Conservation (phyloP, 2,113 vertebrate species). For the Lonchura striata region DNA sequence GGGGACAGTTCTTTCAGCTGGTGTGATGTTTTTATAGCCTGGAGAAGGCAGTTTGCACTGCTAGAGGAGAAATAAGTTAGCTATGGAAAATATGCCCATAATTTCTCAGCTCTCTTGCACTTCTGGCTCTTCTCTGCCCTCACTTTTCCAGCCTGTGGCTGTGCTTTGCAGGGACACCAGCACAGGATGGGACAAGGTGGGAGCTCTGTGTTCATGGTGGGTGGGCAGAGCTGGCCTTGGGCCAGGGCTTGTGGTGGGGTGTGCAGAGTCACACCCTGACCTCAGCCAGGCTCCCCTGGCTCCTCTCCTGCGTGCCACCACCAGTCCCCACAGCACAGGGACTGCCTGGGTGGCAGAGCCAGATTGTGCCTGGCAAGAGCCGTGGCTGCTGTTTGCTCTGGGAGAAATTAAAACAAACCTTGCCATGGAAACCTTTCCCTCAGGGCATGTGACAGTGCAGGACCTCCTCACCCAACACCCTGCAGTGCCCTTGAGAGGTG, state of each 20-base stretch:
- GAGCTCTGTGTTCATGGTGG: not conserved
- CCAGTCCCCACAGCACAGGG: not conserved
- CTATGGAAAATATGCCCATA: fast-evolving
- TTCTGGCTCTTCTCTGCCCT: not conserved
- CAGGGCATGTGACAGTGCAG: not conserved
- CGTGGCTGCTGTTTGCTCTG: conserved; percentile 27
- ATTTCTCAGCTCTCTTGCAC: not conserved
- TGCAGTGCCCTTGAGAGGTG: not conserved
- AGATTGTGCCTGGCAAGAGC: not conserved
- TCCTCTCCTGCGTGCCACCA: not conserved
- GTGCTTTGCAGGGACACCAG: not conserved
- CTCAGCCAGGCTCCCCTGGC: not conserved
- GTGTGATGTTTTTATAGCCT: not conserved
- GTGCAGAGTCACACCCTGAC: not conserved
- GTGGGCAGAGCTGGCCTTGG: not conserved
- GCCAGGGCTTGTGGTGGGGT: not conserved
- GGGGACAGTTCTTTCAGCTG: not conserved
- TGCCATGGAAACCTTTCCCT: not conserved
- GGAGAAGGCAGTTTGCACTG: not conserved
- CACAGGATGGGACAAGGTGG: not conserved
- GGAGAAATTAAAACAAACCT: conserved; percentile 47
- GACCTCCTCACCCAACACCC: not conserved
- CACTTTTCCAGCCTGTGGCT: not conserved
- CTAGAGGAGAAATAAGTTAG: not conserved
- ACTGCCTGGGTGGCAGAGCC: not conserved